Conservation (phyloP, 2,888 invertebrate species). For the Lasioglossum villosulum region DNA sequence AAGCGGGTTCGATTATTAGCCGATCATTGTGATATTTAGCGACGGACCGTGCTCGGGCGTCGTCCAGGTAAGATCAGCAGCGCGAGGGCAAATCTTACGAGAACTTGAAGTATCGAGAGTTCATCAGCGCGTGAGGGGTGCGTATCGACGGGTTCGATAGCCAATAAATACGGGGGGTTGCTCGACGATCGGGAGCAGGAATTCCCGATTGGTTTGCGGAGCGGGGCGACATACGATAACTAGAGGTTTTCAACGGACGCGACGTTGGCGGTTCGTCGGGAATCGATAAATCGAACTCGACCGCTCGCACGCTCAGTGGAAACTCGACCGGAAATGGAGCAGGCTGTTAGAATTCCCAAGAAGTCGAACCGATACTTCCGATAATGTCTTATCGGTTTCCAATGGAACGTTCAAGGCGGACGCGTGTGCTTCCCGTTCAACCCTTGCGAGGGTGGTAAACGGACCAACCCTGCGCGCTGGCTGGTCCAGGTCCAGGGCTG, state of each 20-base stretch:
- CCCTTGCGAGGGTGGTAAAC: neutral
- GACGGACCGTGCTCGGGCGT: neutral
- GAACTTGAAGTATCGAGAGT: conserved; percentile 44
- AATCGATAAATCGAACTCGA: conserved; percentile 77
- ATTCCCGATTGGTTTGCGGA: conserved; percentile 82
- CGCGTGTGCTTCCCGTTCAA: neutral
- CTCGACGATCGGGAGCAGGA: conserved; percentile 79
- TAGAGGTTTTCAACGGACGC: conserved; percentile 72
- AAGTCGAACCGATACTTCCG: conserved; percentile 52
- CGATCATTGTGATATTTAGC: neutral
- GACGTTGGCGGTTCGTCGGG: neutral
- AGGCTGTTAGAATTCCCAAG: conserved; percentile 71
- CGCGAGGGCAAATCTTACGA: conserved; percentile 33
- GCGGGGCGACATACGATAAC: conserved; percentile 76
- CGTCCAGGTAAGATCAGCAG: conserved; percentile 38
- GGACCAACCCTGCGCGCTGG: conserved; percentile 23
- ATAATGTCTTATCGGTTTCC: conserved; percentile 60
- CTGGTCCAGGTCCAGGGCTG: conserved; percentile 21
- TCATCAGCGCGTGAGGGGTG: conserved; percentile 42
- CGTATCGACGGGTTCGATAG: conserved; percentile 72
- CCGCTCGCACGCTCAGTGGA: conserved; percentile 70
- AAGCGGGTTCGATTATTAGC: neutral
- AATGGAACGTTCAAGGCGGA: conserved; percentile 2
- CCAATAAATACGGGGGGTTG: conserved; percentile 71
- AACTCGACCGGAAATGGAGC: conserved; percentile 82